Conservation (phyloP, 2,888 invertebrate species). For the Thereva unica region DNA sequence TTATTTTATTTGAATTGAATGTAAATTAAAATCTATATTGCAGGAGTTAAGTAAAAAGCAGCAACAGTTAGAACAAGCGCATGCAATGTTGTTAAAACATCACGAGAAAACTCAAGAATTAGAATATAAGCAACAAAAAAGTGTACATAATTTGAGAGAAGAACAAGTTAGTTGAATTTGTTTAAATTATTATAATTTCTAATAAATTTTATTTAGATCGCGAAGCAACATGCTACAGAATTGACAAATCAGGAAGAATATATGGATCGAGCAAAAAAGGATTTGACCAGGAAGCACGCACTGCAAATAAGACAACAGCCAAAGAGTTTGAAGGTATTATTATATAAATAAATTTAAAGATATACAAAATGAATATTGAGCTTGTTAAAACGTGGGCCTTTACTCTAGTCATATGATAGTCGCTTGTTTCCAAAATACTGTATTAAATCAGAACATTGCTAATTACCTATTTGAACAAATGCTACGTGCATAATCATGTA, state of each 20-base stretch:
- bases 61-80: conserved; percentile 93
- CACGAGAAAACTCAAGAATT: conserved; percentile 96
- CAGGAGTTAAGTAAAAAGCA: conserved; percentile 94
- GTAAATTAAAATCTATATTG: conserved; percentile 42
- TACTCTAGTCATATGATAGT: too few relatives aligned
- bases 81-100: conserved; percentile 90
- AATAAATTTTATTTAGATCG: conserved; percentile 57
- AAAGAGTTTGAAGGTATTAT: conserved; percentile 88
- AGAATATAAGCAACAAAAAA: conserved; percentile 93
- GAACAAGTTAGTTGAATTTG: conserved; percentile 66
- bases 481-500: too few relatives aligned
- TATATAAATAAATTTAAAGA: background rate
- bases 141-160: conserved; percentile 88
- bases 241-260: conserved; percentile 95
- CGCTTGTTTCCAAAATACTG: too few relatives aligned
- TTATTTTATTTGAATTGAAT: conserved; percentile 19
- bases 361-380: too few relatives aligned
- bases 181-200: background rate
- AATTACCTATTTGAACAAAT: too few relatives aligned
- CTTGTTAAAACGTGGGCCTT: too few relatives aligned
- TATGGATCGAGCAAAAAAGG: conserved; percentile 91
- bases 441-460: too few relatives aligned
- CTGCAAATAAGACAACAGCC: conserved; percentile 97
- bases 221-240: conserved; percentile 92
- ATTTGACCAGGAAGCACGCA: conserved; percentile 94